These are phyloP conservation scores for Gadus chalcogrammus DNA, from an alignment of 2,113 vertebrate genomes.

Conservation along the genomic window DNA sequence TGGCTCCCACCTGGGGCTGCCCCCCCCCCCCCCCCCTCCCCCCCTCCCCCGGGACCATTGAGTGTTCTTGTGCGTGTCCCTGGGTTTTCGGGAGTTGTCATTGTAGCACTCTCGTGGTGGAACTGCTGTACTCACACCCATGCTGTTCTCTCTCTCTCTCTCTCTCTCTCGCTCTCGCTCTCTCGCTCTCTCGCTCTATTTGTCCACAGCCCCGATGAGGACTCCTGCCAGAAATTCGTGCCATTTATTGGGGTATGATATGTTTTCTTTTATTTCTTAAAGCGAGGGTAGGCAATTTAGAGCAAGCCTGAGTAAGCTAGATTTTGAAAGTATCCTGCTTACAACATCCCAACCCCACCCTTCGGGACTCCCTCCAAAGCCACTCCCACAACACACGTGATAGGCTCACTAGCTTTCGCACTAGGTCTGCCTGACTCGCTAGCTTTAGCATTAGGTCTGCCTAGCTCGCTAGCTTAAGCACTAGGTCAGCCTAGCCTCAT, in stretches of 20 bases:
- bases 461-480: no score
- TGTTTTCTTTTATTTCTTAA: not conserved
- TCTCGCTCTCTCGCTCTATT: slow-evolving; percentile 20
- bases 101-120: not conserved
- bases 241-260: slow-evolving; percentile 85
- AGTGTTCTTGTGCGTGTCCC: slow-evolving; percentile 52
- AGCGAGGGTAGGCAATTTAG: no score
- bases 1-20: not conserved
- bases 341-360: no score
- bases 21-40: slow-evolving; percentile 2
- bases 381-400: no score
- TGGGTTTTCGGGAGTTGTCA: slow-evolving; percentile 21
- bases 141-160: not conserved
- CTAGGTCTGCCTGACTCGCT: no score
- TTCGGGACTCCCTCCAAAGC: no score
- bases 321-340: no score
- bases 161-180: slow-evolving; percentile 1
- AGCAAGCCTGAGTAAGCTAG: no score
- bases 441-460: no score
- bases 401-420: no score
- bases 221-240: slow-evolving; percentile 93
- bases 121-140: slow-evolving; percentile 8
- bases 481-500: no score
- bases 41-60: slow-evolving; percentile 49
- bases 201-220: slow-evolving; percentile 79